Base-by-base conservation (phyloP, 1,140 invertebrate genomes). In the Xylocopa sonorina region DNA sequence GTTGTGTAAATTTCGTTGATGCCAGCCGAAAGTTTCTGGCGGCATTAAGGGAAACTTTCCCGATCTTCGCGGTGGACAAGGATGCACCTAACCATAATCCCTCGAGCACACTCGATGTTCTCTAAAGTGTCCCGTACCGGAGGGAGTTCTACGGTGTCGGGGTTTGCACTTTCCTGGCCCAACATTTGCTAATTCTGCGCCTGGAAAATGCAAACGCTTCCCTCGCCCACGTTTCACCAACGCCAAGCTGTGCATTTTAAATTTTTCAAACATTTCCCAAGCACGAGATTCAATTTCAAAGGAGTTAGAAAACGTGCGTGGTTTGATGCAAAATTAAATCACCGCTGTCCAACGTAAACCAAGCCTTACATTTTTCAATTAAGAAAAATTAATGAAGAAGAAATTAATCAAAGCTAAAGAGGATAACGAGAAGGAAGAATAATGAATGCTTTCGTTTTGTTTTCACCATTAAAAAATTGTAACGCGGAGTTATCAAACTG, bases 61-160 rank as follows among this genome's bases (percentile, higher is more conserved):
- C 34, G 58, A 50, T 60, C 29, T 64, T 51, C 55, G 21, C 55
- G 18, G 4, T 21, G 46, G 55, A 64, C 72, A 41, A 29, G 10
- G 58, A 51, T 38, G 16, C 43, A 32, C 43, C 10, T 7, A 74
- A 58, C 51, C 64, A 48, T 74, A 63, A 63, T 74, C 58, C 58
- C 72, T 41, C 43, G 58, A 64, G 43, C 24, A 41, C 43, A 64
- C 43, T 64, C 46, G 46, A 63, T 51, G 58, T 32, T 58, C 32
- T 64, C 29, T 16, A 41, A 63, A 74, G 32, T 50, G 46, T 51
- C 32, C 29, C 32, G n/a, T 64, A 16, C 24, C 58, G 14, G 0
- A n/a, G 10, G 29, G 32, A 64, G 58, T 24, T 60, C 21, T 34
- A 32, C 50, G 14, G 29, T 9, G 2, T 10, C 10, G 21, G 27